phyloP scores from a whole-genome alignment of 2,797 vertebrate species.

The Florisuga fusca region DNA sequence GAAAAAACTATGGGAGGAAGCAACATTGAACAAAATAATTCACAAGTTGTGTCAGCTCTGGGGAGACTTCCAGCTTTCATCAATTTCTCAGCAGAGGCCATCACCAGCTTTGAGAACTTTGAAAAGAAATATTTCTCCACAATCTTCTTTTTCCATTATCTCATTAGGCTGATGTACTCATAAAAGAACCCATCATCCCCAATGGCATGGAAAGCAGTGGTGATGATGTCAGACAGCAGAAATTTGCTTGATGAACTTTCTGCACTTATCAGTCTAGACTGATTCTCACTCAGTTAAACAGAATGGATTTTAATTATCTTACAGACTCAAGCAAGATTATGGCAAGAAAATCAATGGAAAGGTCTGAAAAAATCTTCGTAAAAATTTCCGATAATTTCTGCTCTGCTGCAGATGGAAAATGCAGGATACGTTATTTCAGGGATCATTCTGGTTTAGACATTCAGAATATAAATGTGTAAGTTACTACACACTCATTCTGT shows the following conservation, averaged over 20 bases:
- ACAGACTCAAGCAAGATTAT: not conserved
- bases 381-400: not conserved
- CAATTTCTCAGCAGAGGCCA: not conserved
- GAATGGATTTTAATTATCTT: slow-evolving; percentile 14
- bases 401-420: not conserved
- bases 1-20: not conserved
- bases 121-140: slow-evolving; percentile 8
- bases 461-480: not conserved
- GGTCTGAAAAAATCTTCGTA: not conserved
- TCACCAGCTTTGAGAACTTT: not conserved
- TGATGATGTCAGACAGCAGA: not conserved
- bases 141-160: not conserved
- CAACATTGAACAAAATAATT: slow-evolving; percentile 29
- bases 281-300: slow-evolving; percentile 42
- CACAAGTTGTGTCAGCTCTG: not conserved
- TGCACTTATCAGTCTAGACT: not conserved
- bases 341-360: not conserved
- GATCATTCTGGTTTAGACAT: not conserved
- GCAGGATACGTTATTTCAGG: not conserved
- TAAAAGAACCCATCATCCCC: not conserved
- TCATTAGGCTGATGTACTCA: not conserved
- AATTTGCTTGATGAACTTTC: not conserved
- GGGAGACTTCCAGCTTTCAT: not conserved
- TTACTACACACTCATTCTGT: not conserved
- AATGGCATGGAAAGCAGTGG: not conserved